Conservation (phyloP, 1,140 invertebrate genomes). For the Neodiprion fabricii region DNA sequence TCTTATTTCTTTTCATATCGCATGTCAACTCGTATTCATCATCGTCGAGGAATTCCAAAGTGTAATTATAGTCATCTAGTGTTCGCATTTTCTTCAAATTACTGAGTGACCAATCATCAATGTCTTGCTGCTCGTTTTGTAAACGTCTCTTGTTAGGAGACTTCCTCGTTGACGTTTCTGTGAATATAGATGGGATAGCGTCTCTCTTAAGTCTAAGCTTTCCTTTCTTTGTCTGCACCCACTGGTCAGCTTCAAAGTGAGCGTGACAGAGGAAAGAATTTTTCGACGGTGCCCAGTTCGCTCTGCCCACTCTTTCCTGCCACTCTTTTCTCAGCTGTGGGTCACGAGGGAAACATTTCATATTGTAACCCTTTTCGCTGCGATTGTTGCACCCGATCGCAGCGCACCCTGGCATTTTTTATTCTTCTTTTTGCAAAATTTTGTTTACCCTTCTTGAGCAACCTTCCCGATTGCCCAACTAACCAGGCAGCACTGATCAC, state of each 20-base stretch:
- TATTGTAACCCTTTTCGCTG: slow-evolving; percentile 56
- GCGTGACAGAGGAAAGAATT: slow-evolving; percentile 56
- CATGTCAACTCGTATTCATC: slow-evolving; percentile 7
- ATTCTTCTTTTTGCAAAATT: no score
- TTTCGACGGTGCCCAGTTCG: slow-evolving; percentile 55
- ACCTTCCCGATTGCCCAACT: no score
- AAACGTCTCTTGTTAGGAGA: slow-evolving; percentile 46
- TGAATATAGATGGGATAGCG: slow-evolving; percentile 53
- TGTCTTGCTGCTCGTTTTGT: slow-evolving; percentile 22
- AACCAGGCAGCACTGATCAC: no score
- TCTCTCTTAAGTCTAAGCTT: slow-evolving; percentile 51
- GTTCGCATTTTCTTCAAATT: not conserved
- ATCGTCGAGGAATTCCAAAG: slow-evolving; percentile 38
- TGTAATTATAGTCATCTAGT: slow-evolving; percentile 19
- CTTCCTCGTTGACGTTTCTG: slow-evolving; percentile 48
- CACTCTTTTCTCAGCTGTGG: slow-evolving; percentile 50
- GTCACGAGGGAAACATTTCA: slow-evolving; percentile 58
- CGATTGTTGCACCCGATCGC: slow-evolving; percentile 57
- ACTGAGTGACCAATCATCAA: no score
- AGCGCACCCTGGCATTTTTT: slow-evolving; percentile 53
- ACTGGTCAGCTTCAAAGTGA: slow-evolving; percentile 51
- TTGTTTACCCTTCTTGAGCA: not conserved
- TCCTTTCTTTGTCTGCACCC: slow-evolving; percentile 46
- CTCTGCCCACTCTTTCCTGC: slow-evolving; percentile 52
- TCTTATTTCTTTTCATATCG: not conserved